These are phyloP conservation scores for Synergus itoensis DNA, from an alignment of 2,888 invertebrate genomes.

Conservation along the genomic window DNA sequence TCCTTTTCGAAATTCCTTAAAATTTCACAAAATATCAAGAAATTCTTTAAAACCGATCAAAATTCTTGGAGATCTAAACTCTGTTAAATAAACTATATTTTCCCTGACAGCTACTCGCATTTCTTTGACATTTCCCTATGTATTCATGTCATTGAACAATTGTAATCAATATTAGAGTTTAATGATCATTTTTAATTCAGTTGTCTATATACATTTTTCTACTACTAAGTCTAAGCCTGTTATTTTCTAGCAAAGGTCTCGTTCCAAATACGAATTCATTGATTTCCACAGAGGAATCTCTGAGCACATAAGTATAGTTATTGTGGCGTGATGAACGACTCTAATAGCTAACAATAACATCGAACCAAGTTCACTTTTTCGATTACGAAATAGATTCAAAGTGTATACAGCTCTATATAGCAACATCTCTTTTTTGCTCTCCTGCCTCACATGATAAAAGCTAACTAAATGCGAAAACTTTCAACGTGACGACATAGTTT, in stretches of 20 bases:
- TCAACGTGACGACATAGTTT: conserved; percentile 3
- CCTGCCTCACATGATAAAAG: conserved; percentile 6
- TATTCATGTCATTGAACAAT: neutral
- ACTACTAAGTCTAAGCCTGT: neutral
- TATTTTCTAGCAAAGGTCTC: neutral
- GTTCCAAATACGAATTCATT: neutral
- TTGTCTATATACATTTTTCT: neutral
- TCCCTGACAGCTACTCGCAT: too few relatives aligned
- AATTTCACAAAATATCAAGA: too few relatives aligned
- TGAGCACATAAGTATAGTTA: neutral
- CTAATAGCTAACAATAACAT: neutral
- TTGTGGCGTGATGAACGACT: neutral
- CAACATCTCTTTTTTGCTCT: neutral
- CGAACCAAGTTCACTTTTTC: neutral
- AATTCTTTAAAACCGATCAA: too few relatives aligned
- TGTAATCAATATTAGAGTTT: neutral
- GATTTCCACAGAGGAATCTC: neutral
- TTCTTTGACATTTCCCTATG: too few relatives aligned
- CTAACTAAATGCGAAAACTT: conserved; percentile 33
- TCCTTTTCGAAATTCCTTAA: too few relatives aligned
- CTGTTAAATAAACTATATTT: too few relatives aligned
- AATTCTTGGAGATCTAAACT: too few relatives aligned
- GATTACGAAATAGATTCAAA: conserved; percentile 19
- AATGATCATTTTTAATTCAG: neutral
- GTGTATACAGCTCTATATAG: neutral